Conservation (phyloP, 2,113 vertebrate genomes). For the Brachyhypopomus occidentalis region DNA sequence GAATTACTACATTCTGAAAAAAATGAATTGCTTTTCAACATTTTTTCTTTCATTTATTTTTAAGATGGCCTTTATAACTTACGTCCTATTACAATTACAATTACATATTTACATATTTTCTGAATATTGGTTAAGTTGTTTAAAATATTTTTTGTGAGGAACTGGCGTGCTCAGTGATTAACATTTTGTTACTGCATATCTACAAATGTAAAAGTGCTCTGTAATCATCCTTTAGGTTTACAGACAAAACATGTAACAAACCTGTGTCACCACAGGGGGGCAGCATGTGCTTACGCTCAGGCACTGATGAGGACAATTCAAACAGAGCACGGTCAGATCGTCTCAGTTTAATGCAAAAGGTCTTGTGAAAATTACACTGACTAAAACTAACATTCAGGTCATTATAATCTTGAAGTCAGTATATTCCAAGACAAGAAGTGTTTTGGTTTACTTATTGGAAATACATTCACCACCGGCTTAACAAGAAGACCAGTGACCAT, state of each 20-base stretch:
- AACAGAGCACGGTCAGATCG: no score
- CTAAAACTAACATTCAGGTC: neutral
- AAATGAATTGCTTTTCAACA: no score
- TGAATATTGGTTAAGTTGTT: no score
- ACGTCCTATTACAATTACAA: no score
- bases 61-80: no score
- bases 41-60: no score
- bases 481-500: neutral
- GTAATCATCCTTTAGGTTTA: neutral
- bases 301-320: no score
- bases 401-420: neutral
- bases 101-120: no score
- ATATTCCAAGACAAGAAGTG: neutral
- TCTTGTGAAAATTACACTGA: neutral
- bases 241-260: neutral
- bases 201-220: neutral
- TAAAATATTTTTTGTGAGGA: no score
- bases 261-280: slow-evolving; percentile 32
- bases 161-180: no score
- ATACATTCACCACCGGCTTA: neutral
- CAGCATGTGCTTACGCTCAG: neutral
- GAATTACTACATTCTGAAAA: neutral
- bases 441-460: neutral
- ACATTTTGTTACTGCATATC: neutral
- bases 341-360: neutral